phyloP scores from a whole-genome alignment of 2,888 invertebrate species.

The Apomyelois bistriatella region DNA sequence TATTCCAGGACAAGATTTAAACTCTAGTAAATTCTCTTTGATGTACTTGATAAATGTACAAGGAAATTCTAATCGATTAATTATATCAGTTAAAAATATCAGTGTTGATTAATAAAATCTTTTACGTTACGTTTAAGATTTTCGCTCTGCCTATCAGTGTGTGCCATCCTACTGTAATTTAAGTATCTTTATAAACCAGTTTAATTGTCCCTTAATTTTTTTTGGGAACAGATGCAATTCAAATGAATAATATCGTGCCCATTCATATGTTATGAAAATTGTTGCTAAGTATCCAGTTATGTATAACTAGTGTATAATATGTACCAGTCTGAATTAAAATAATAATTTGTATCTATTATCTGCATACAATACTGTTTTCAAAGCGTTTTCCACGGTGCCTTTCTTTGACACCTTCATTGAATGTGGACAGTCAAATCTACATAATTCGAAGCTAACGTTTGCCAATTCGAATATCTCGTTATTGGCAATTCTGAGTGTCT shows the following conservation, averaged over 20 bases:
- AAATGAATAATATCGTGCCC: conserved; percentile 30
- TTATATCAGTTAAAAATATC: no score
- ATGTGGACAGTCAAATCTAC: conserved; percentile 37
- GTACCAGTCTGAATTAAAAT: no score
- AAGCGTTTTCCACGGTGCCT: conserved; percentile 56
- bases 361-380: conserved; percentile 44
- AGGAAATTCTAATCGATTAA: no score
- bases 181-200: no score
- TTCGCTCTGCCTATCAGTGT: no score
- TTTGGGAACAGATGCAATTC: conserved; percentile 18
- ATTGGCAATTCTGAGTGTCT: conserved; percentile 21
- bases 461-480: conserved; percentile 25
- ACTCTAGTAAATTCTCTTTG: background rate
- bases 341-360: conserved; percentile 31
- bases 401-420: conserved; percentile 42
- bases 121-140: no score
- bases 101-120: no score
- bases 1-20: background rate
- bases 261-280: conserved; percentile 33
- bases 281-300: conserved; percentile 28
- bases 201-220: background rate
- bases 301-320: no score
- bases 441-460: conserved; percentile 30
- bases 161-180: no score
- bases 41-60: no score